Evolutionary conservation across 2,113 vertebrate genomes (phyloP).

Genomic region (Calypte anna): DNA sequence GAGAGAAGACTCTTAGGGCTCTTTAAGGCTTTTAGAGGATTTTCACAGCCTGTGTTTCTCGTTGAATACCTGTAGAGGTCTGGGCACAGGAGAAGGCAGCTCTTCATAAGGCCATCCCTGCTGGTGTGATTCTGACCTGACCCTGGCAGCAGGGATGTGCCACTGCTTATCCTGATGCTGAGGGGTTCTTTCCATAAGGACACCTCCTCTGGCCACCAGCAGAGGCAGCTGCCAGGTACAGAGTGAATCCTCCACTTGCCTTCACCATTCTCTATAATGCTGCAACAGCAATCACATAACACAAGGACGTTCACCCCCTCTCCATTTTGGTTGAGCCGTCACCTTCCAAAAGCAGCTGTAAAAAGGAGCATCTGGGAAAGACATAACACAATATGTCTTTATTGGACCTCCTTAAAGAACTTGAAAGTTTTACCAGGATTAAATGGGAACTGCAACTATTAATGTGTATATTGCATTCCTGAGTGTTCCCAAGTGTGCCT

Average conservation of each 20-base stretch:
- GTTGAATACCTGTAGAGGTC: not conserved
- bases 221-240: not conserved
- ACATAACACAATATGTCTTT: not conserved
- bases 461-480: not conserved
- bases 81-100: not conserved
- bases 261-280: not conserved
- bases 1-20: not conserved
- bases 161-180: not conserved
- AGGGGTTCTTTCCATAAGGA: not conserved
- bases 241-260: not conserved
- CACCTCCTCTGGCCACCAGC: rapidly evolving
- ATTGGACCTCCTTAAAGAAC: not conserved
- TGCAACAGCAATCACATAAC: rapidly evolving
- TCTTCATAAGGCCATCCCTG: not conserved
- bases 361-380: not conserved
- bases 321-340: not conserved
- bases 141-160: not conserved
- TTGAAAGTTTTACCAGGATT: not conserved
- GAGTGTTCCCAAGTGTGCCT: not conserved
- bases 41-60: not conserved
- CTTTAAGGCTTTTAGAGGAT: not conserved
- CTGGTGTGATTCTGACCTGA: not conserved
- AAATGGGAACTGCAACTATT: not conserved
- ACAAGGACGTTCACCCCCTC: not conserved
- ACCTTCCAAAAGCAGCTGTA: not conserved